Conservation (phyloP, 1,140 invertebrate genomes). For the Psilanteris sp. region DNA sequence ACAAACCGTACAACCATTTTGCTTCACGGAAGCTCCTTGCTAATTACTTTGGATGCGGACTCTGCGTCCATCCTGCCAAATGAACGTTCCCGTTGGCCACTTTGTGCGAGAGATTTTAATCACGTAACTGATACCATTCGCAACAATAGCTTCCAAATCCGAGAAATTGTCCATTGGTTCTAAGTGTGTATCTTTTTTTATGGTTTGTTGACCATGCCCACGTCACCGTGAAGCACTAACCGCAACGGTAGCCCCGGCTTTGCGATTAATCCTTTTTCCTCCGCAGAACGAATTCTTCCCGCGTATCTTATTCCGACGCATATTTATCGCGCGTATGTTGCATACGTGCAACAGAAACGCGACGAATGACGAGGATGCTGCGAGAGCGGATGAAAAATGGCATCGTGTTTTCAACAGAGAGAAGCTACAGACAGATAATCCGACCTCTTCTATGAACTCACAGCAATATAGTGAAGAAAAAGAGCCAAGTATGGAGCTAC, state of each 20-base stretch:
- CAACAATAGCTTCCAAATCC: conserved; percentile 18
- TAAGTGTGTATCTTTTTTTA: conserved; percentile 51
- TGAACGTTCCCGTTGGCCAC: background rate
- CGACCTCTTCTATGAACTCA: no score
- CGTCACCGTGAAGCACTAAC: conserved; percentile 50
- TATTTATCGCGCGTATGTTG: conserved; percentile 42
- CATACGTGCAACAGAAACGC: conserved; percentile 13
- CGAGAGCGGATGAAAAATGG: no score
- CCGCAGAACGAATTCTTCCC: conserved; percentile 42
- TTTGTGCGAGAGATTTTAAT: conserved; percentile 17
- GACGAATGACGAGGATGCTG: conserved; percentile 1
- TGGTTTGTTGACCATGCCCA: conserved; percentile 62
- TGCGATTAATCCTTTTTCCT: conserved; percentile 22
- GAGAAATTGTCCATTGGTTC: conserved; percentile 44
- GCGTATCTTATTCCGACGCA: conserved; percentile 26
- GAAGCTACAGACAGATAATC: no score
- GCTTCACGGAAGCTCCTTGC: no score
- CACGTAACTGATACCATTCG: conserved; percentile 11
- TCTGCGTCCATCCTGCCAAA: no score
- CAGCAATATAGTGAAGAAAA: no score
- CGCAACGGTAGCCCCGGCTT: conserved; percentile 28
- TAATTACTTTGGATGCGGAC: no score
- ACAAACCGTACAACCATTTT: no score
- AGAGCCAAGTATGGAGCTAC: no score
- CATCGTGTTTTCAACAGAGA: no score